A percentile compares a stretch with the other conserved stretches of the same genome.
phyloP scores from a whole-genome alignment of 2,888 invertebrate genomes.

The Drosophila nigritarsus region DNA sequence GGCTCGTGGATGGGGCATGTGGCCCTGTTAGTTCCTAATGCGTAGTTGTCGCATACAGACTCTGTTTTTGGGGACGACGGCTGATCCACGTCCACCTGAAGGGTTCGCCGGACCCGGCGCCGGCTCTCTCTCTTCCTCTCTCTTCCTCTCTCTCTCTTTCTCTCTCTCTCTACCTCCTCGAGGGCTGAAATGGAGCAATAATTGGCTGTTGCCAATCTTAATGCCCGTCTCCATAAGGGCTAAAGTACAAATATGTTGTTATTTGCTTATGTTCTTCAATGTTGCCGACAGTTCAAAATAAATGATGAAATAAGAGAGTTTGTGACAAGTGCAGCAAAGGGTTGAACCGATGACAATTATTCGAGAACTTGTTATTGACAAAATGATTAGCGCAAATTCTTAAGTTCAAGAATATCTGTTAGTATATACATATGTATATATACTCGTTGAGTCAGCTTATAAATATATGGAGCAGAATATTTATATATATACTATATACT shows the following conservation, averaged over 20 bases:
- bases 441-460: neutral
- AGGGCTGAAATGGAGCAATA: conserved; percentile 37
- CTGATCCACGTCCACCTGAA: conserved; percentile 55
- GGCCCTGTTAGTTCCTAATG: conserved; percentile 38
- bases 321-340: conserved; percentile 5
- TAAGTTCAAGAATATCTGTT: neutral
- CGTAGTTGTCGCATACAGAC: conserved; percentile 67
- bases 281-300: conserved; percentile 45
- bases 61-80: conserved; percentile 24
- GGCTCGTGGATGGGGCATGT: conserved; percentile 1
- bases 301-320: conserved; percentile 18
- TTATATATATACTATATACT: neutral
- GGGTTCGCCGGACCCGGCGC: conserved; percentile 33
- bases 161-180: neutral
- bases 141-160: neutral
- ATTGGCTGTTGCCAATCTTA: conserved; percentile 70
- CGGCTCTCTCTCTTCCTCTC: neutral
- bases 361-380: neutral
- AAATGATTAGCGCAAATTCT: neutral
- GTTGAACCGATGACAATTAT: neutral
- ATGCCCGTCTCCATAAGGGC: conserved; percentile 39
- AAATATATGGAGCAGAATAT: neutral
- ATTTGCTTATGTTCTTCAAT: conserved; percentile 23
- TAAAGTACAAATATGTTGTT: conserved; percentile 20
- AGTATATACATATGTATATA: too few relatives aligned